These are phyloP conservation scores for Ciconia boyciana DNA, from an alignment of 2,113 vertebrate species.

Conservation along the genomic window DNA sequence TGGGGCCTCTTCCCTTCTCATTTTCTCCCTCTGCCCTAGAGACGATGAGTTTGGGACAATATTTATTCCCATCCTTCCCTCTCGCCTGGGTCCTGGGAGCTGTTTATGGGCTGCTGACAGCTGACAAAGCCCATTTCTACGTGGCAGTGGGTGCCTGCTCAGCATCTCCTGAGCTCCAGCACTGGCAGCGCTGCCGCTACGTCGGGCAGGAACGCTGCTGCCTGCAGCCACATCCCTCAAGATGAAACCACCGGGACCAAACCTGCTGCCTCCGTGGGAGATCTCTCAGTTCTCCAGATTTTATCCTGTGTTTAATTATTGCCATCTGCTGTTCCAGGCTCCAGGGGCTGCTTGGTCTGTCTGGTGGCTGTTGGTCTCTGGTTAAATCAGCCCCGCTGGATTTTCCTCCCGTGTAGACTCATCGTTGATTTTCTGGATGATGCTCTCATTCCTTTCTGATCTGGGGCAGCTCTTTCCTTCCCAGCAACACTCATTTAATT, in stretches of 20 bases:
- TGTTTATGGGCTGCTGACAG: neutral
- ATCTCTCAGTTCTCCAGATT: neutral
- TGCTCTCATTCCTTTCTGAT: neutral
- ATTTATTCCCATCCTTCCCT: neutral
- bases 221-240: neutral
- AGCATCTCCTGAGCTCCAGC: neutral
- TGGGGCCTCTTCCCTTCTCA: neutral
- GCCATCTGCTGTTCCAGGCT: constrained; percentile 25
- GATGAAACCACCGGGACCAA: neutral
- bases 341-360: neutral
- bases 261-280: neutral
- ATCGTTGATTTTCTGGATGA: neutral
- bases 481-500: neutral
- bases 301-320: neutral
- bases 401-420: neutral
- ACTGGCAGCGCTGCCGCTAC: neutral
- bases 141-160: neutral
- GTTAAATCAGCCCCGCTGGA: neutral
- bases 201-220: neutral
- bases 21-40: neutral
- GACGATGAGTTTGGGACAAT: accelerated
- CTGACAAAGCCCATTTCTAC: neutral
- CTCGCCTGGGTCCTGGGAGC: neutral
- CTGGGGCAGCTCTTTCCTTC: neutral
- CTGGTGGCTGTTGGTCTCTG: neutral